Conservation (phyloP, 2,113 vertebrate genomes). For the Buteo buteo region DNA sequence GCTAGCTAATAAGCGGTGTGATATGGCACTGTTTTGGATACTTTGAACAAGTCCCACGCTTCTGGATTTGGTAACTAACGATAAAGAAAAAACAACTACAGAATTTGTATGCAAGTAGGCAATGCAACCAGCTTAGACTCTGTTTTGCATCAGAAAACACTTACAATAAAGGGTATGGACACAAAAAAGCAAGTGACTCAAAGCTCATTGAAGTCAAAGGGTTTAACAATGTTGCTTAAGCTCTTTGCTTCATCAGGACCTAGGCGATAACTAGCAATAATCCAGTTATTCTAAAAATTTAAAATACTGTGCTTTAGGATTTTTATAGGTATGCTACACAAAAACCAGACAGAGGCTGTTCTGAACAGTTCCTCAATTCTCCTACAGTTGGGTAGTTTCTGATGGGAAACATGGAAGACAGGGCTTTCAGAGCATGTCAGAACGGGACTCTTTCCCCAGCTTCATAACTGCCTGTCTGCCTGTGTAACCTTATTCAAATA, state of each 20-base stretch:
- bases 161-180: neutral
- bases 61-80: neutral
- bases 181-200: neutral
- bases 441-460: neutral
- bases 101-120: slow-evolving; percentile 24
- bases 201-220: neutral
- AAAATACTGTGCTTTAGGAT: neutral
- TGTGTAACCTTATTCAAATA: neutral
- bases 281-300: neutral
- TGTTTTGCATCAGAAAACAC: slow-evolving; percentile 49
- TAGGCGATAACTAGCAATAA: neutral
- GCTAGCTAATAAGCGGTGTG: neutral
- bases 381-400: neutral
- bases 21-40: neutral
- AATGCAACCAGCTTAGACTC: neutral
- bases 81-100: neutral
- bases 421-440: neutral
- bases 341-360: neutral
- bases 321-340: neutral
- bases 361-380: neutral
- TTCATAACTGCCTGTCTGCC: neutral
- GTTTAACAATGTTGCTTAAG: neutral
- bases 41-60: neutral
- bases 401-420: neutral
- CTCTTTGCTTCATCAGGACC: neutral